phyloP scores from a whole-genome alignment of 2,113 vertebrate genomes.

The Pomatostomus ruficeps region DNA sequence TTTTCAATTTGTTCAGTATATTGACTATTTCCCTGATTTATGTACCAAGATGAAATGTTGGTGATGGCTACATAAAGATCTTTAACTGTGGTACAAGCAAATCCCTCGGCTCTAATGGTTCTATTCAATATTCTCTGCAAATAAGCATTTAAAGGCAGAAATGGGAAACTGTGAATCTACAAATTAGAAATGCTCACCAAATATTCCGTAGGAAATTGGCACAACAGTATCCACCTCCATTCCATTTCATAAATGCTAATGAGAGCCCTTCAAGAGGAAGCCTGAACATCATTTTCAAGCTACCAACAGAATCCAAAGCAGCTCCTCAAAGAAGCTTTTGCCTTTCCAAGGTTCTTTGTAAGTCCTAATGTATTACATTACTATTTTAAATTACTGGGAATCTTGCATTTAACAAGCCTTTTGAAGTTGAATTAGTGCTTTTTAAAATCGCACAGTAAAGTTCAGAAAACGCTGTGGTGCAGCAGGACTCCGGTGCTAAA shows the following conservation, averaged over 20 bases:
- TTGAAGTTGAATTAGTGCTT: not conserved
- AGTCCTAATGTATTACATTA: not conserved
- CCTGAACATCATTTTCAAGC: not conserved
- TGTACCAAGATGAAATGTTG: not conserved
- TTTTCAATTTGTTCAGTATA: not conserved
- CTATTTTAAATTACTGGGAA: not conserved
- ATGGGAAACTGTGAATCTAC: not conserved
- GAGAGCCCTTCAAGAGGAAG: not conserved
- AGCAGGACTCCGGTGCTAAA: not conserved
- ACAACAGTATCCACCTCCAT: not conserved
- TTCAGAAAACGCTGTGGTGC: not conserved
- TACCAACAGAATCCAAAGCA: not conserved
- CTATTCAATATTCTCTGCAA: constrained; percentile 2
- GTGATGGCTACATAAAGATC: not conserved
- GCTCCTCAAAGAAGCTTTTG: not conserved
- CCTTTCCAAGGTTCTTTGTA: not conserved
- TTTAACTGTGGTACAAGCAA: not conserved
- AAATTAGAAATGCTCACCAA: not conserved
- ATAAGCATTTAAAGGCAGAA: constrained; percentile 20
- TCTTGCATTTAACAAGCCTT: not conserved
- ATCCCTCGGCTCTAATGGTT: not conserved
- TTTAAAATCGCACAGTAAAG: not conserved
- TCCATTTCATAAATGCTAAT: not conserved
- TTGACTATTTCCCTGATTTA: not conserved
- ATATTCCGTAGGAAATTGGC: not conserved